Base-by-base conservation (phyloP, 2,888 invertebrate species). In the Atrina japonica region DNA sequence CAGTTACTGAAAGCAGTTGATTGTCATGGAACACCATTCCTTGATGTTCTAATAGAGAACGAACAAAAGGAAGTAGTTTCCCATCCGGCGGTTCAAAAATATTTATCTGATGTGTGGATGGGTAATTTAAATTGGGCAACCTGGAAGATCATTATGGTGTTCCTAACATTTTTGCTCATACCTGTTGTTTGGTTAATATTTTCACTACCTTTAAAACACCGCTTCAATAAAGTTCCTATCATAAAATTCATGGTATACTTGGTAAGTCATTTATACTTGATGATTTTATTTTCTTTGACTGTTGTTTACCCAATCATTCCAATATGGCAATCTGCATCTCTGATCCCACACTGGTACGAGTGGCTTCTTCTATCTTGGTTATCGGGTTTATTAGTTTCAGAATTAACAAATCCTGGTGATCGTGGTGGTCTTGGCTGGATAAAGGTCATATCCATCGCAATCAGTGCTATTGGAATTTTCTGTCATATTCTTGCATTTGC, bases 231-330 rank as follows among this genome's bases (percentile, higher is more conserved):
- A 93, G 97, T 99, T 87, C 99, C 99, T 70, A 98, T 99, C 88
- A 98, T 99, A 88, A 99, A 99, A 92, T 99, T 99, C 92, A 98
- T 99, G 96, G 98, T 98, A 52, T 99, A 99, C 92, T 93, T 99
- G 85, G 98, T 99, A 27, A 98, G 99, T 7, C 99, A 99, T 92
- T 95, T 99, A 86, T 98, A 98, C 92, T 94, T 99, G 82, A 98
- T 99, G 95, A 92, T 96, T 78, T 94, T 99, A 86, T 94, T 99
- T 83, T 94, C 96, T 82, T 93, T 98, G 84, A 96, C 96, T 40
- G 89, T 89, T 11, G 91, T 91, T 18, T 84, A 83, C 56, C 91
- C 91, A 0, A 76, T 90, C 27, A 73, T 83, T 14, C 89, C 89
- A 2, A 86, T 91, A 43, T 91, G 87, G 80, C 77, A 88, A 63